Conservation (phyloP, 2,113 vertebrate species). For the Lagenorhynchus albirostris region DNA sequence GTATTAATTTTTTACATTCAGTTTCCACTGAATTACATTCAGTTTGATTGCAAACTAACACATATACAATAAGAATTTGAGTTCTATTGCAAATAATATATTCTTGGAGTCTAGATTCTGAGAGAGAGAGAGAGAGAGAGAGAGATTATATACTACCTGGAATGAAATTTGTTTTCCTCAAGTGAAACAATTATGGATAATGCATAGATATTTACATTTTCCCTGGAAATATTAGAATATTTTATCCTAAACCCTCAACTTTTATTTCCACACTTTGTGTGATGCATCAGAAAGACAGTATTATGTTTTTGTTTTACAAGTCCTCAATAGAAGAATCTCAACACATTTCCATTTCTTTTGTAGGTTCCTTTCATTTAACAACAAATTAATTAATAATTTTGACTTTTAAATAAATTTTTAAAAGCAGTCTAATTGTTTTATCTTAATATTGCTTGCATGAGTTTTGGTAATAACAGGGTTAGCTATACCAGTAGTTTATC, state of each 20-base stretch:
- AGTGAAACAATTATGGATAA: not conserved
- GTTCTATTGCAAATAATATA: not conserved
- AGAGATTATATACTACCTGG: not conserved
- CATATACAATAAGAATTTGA: not conserved
- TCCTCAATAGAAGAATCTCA: not conserved
- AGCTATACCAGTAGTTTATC: not conserved
- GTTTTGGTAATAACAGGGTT: not conserved
- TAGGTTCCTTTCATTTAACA: not conserved
- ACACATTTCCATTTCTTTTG: not conserved
- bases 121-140: not conserved
- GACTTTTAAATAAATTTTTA: not conserved
- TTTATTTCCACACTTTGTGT: not conserved
- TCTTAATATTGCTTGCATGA: not conserved
- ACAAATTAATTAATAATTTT: constrained; percentile 21
- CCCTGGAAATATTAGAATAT: not conserved
- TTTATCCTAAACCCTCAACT: not conserved
- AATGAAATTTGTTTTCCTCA: not conserved
- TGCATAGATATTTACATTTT: not conserved
- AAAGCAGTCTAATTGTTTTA: not conserved
- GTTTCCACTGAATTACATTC: not conserved
- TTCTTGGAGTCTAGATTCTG: not conserved
- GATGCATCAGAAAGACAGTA: not conserved
- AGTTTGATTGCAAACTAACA: not conserved
- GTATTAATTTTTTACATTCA: not conserved
- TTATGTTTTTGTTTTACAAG: constrained; percentile 15